Percentiles rank a stretch among this genome's conserved stretches.
Conservation (phyloP, 2,888 invertebrate species). For the Papilio protenor region DNA sequence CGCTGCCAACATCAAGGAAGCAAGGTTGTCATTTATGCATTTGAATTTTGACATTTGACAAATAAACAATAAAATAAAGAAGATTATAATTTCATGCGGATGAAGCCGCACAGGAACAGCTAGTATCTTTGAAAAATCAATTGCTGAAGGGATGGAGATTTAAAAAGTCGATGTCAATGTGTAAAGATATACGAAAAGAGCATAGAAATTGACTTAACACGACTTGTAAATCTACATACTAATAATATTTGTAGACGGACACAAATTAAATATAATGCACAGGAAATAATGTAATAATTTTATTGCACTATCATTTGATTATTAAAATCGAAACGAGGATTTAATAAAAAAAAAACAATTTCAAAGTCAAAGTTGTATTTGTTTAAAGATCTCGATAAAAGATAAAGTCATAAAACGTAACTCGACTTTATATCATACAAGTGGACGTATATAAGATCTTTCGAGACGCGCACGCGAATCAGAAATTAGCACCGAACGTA, state of each 20-base stretch:
- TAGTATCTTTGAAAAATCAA: background rate
- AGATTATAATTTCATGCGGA: too few species aligned
- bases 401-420: slow-evolving; percentile 32
- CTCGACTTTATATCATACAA: slow-evolving; percentile 33
- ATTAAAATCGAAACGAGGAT: slow-evolving; percentile 8
- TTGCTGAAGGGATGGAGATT: background rate
- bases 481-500: slow-evolving; percentile 27
- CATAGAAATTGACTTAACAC: too few species aligned
- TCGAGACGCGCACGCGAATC: slow-evolving; percentile 31
- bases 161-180: too few species aligned
- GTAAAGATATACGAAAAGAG: too few species aligned
- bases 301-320: slow-evolving; percentile 1
- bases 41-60: too few species aligned
- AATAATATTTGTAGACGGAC: too few species aligned
- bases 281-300: slow-evolving; percentile 6
- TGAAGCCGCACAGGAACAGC: too few species aligned
- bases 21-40: too few species aligned
- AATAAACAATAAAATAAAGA: too few species aligned
- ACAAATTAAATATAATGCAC: background rate
- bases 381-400: slow-evolving; percentile 23
- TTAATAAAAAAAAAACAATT: slow-evolving; percentile 13
- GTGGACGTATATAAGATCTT: slow-evolving; percentile 27
- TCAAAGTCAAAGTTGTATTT: slow-evolving; percentile 25
- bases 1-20: too few species aligned
- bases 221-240: too few species aligned